phyloP scores from a whole-genome alignment of 2,888 invertebrate genomes.

The Alsophila aescularia region DNA sequence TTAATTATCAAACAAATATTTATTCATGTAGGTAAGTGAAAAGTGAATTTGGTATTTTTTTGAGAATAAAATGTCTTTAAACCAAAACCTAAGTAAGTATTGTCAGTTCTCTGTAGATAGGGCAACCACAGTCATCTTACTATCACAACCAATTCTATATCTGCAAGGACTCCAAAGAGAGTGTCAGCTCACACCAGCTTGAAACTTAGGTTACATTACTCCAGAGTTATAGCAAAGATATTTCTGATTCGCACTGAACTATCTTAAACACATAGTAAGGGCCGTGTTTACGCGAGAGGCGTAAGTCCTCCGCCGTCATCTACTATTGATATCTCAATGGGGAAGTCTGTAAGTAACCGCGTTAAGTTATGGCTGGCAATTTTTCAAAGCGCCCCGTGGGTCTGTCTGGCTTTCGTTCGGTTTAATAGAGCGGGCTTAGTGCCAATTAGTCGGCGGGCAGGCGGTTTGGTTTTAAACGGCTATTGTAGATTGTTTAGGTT shows the following conservation, averaged over 20 bases:
- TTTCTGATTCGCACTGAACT: constrained; percentile 1
- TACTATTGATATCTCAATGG: constrained; percentile 83
- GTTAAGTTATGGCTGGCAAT: constrained; percentile 76
- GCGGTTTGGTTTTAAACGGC: constrained; percentile 32
- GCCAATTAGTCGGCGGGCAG: constrained; percentile 69
- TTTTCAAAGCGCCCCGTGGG: constrained; percentile 73
- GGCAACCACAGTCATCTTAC: no score
- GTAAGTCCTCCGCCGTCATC: constrained; percentile 72
- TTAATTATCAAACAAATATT: no score
- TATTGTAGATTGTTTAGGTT: background rate
- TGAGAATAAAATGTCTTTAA: no score
- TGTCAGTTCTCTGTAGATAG: no score
- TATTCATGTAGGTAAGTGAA: no score
- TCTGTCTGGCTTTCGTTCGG: constrained; percentile 60
- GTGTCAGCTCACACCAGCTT: no score
- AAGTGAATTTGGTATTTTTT: no score
- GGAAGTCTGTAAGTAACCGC: constrained; percentile 81
- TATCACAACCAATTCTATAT: no score
- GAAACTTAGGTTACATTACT: no score
- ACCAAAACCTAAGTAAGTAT: no score
- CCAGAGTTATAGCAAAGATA: no score
- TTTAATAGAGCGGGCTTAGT: constrained; percentile 70
- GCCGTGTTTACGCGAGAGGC: constrained; percentile 64
- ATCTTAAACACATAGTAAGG: constrained; percentile 51
- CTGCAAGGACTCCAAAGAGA: no score